These are phyloP conservation scores for Dascillus cervinus DNA, from an alignment of 2,888 invertebrate species.

Conservation along the genomic window DNA sequence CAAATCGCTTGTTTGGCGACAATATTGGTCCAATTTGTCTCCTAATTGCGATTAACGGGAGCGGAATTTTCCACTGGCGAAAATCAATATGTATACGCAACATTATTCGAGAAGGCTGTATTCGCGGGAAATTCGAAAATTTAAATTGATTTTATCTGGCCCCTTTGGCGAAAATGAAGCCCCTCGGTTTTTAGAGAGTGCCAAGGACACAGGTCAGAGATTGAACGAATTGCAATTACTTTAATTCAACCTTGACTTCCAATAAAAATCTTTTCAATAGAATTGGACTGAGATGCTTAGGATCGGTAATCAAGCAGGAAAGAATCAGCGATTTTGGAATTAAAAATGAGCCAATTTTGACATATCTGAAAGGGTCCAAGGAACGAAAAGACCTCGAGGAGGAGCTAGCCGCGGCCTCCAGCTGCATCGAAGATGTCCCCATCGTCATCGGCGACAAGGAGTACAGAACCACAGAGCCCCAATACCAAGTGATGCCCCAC, in stretches of 20 bases:
- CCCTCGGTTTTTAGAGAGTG: too few species aligned
- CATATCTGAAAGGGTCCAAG: constrained; percentile 73
- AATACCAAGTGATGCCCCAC: constrained; percentile 84
- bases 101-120: too few species aligned
- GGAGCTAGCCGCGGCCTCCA: constrained; percentile 58
- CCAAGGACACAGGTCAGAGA: too few species aligned
- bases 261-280: constrained; percentile 36
- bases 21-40: too few species aligned
- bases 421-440: constrained; percentile 76
- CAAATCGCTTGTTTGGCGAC: not conserved
- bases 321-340: constrained; percentile 61
- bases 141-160: not conserved
- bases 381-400: constrained; percentile 69
- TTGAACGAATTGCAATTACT: too few species aligned
- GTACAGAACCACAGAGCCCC: constrained; percentile 64
- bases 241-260: too few species aligned
- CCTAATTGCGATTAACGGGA: too few species aligned
- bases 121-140: not conserved
- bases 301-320: constrained; percentile 58
- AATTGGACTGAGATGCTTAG: constrained; percentile 45
- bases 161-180: constrained; percentile 1
- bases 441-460: constrained; percentile 94
- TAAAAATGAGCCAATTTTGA: constrained; percentile 71
- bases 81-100: constrained; percentile 16
- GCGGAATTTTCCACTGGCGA: constrained; percentile 10